Percentiles rank a stretch among this genome's conserved stretches.
Conservation (phyloP, 2,113 vertebrate genomes). For the Tychaedon coryphoeus region DNA sequence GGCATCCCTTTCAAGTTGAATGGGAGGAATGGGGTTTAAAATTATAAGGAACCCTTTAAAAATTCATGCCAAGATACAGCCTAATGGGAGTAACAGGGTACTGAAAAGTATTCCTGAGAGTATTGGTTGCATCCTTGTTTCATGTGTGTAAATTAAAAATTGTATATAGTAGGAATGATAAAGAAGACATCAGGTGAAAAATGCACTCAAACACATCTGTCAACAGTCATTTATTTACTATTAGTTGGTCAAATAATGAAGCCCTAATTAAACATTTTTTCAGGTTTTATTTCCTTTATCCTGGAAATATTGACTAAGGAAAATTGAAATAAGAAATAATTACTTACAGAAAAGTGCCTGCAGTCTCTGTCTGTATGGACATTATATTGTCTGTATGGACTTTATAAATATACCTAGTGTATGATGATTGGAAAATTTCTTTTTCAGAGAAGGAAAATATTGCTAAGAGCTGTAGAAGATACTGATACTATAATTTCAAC, state of each 20-base stretch:
- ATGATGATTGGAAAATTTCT: neutral
- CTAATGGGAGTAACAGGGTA: neutral
- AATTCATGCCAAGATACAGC: neutral
- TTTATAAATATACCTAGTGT: neutral
- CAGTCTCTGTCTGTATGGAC: neutral
- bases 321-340: neutral
- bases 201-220: neutral
- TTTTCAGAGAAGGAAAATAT: neutral
- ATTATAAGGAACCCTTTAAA: slow-evolving; percentile 3
- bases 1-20: slow-evolving; percentile 20
- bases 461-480: neutral
- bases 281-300: neutral
- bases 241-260: neutral
- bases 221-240: neutral
- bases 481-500: neutral
- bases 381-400: neutral
- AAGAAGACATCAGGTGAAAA: neutral
- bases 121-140: neutral
- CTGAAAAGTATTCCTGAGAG: neutral
- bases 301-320: neutral
- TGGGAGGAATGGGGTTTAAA: neutral
- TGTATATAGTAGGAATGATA: neutral
- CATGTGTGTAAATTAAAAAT: neutral
- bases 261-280: neutral
- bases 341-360: neutral